Conservation (phyloP, 2,113 vertebrate species). For the Chauna torquata region DNA sequence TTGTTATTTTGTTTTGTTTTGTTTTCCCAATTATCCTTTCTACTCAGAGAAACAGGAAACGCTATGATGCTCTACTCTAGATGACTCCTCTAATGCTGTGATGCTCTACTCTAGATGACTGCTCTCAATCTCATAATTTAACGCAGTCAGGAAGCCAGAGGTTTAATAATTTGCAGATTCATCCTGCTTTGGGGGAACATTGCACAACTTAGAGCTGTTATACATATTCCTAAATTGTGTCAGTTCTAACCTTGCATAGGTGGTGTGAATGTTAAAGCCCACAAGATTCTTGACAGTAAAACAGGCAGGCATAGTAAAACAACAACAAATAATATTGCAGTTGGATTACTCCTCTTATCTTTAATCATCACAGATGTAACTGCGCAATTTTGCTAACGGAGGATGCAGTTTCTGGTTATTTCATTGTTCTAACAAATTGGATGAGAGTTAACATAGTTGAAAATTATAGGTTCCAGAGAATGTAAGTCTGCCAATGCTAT, state of each 20-base stretch:
- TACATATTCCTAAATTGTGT: not conserved
- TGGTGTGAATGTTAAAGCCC: not conserved
- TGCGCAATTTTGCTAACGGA: not conserved
- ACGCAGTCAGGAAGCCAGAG: not conserved
- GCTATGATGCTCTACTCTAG: not conserved
- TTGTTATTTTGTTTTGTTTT: too few relatives aligned
- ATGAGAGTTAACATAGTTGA: not conserved
- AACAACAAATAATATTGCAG: not conserved
- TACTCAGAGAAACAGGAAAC: not conserved
- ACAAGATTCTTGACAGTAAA: not conserved
- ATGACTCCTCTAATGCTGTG: not conserved
- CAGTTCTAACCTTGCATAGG: not conserved
- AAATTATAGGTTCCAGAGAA: not conserved
- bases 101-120: not conserved
- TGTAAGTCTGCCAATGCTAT: not conserved
- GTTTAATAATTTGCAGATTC: not conserved
- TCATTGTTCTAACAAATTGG: accelerated
- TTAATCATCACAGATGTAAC: not conserved
- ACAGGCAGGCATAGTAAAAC: not conserved
- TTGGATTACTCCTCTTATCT: not conserved
- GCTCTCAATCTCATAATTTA: not conserved
- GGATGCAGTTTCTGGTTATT: not conserved
- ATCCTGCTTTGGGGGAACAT: not conserved
- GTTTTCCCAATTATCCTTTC: accelerated
- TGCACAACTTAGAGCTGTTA: not conserved